phyloP scores from a whole-genome alignment of 2,113 vertebrate species.

The Neotoma lepida region DNA sequence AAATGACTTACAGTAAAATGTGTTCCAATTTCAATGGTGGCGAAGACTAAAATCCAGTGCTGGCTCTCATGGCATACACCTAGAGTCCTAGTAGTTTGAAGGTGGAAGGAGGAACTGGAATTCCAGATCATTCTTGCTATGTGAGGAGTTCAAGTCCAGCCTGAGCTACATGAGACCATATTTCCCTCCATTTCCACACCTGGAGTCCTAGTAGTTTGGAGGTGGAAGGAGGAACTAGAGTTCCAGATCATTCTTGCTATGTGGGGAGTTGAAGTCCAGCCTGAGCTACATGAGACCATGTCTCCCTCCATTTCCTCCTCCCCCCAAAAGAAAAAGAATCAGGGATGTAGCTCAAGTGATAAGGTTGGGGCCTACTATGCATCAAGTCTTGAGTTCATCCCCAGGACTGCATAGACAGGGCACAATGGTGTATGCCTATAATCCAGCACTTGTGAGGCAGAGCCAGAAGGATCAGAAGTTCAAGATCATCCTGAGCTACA shows the following conservation, averaged over 20 bases:
- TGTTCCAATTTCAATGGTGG: neutral
- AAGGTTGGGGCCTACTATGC: too few species aligned
- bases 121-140: neutral
- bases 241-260: neutral
- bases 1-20: constrained; percentile 12
- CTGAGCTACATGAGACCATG: neutral
- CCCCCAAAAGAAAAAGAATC: neutral
- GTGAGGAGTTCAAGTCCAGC: neutral
- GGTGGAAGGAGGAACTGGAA: neutral
- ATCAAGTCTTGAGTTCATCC: neutral
- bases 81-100: neutral
- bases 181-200: neutral
- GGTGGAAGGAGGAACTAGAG: neutral
- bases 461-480: neutral
- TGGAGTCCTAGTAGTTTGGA: neutral
- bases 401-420: neutral
- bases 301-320: neutral
- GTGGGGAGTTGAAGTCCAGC: neutral
- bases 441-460: neutral
- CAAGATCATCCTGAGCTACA: neutral
- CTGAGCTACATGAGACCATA: neutral
- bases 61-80: neutral
- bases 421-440: neutral
- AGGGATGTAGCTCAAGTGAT: neutral
- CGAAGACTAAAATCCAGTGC: constrained; percentile 12